These are phyloP conservation scores for Melanchra persicariae DNA, from an alignment of 2,888 invertebrate genomes.

Conservation along the genomic window DNA sequence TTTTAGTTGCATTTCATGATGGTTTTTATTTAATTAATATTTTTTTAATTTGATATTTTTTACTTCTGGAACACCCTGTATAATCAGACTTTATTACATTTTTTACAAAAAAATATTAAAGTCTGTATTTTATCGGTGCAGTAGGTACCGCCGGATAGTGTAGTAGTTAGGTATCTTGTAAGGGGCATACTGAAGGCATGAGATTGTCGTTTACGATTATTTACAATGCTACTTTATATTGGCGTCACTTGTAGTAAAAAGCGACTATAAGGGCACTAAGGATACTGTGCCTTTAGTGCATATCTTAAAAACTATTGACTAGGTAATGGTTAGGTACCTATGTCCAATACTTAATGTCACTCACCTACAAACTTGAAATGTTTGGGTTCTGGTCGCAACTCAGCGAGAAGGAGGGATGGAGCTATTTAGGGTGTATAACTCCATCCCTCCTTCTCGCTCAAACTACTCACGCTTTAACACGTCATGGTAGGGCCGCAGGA, in stretches of 20 bases:
- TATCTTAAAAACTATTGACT: conserved; percentile 1
- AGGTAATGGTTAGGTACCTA: conserved; percentile 1
- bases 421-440: too few species aligned
- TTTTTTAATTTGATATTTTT: too few species aligned
- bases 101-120: background rate
- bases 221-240: background rate
- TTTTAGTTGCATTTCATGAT: too few species aligned
- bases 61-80: too few species aligned
- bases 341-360: background rate
- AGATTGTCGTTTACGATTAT: background rate
- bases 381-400: background rate
- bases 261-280: background rate
- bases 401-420: too few species aligned
- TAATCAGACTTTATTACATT: too few species aligned
- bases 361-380: background rate
- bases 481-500: too few species aligned
- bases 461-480: too few species aligned
- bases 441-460: too few species aligned
- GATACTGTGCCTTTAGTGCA: background rate
- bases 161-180: background rate
- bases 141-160: background rate
- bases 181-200: background rate
- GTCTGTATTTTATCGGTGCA: background rate
- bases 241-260: background rate
- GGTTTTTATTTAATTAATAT: too few species aligned